Percentiles rank a stretch among this genome's conserved stretches.
phyloP scores from a whole-genome alignment of 2,797 vertebrate genomes.

The Fratercula arctica region DNA sequence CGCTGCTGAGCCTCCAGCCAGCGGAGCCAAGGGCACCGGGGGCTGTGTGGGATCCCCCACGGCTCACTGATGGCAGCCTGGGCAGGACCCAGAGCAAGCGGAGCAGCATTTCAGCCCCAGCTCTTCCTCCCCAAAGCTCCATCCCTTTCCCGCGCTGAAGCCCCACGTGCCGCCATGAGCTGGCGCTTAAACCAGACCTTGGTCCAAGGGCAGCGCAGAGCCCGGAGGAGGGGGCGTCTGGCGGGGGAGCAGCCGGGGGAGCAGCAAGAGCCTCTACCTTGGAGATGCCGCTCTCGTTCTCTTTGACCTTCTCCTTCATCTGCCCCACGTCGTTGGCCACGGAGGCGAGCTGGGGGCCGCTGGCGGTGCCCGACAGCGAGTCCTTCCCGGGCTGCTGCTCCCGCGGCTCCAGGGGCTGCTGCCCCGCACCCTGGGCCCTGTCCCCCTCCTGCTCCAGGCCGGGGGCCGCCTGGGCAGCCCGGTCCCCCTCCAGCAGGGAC shows the following conservation, averaged over 20 bases:
- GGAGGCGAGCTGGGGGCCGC: neutral
- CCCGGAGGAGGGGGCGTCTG: neutral
- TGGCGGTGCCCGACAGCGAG: neutral
- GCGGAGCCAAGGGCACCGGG: neutral
- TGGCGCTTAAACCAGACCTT: neutral
- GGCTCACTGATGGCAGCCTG: neutral
- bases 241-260: too few relatives aligned
- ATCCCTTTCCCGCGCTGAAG: neutral
- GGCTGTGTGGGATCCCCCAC: neutral
- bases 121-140: neutral
- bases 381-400: neutral
- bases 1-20: neutral
- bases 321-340: slow-evolving; percentile 48
- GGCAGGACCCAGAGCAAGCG: neutral
- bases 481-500: slow-evolving; percentile 4
- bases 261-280: slow-evolving; percentile 64
- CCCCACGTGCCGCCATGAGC: neutral
- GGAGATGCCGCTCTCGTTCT: slow-evolving; percentile 64
- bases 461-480: neutral
- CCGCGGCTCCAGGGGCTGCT: neutral
- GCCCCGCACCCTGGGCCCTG: slow-evolving; percentile 18
- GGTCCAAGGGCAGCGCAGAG: neutral
- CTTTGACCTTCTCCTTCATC: slow-evolving; percentile 51
- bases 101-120: neutral
- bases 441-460: neutral